Evolutionary conservation across 23 tunicate species (phyloP), one percentile per base, ranked within the genome.

Genomic region (Oikopleura albicans): DNA sequence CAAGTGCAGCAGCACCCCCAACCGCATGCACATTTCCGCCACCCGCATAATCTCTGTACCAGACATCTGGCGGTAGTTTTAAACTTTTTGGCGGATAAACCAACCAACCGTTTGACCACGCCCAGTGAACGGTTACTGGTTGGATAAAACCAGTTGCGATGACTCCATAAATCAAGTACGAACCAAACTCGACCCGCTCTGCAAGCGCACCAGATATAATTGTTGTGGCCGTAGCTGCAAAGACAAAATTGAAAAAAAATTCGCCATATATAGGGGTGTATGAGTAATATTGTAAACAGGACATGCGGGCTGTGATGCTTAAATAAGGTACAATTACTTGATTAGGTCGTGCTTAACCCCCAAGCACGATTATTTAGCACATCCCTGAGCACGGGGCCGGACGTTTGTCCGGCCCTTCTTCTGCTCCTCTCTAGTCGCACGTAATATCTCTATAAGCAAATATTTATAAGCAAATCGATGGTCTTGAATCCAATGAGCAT

Each of bases 1-100:
- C 87, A 35, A 89, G 41, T 4, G 92, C 92, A 0, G 92, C 87
- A 1, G 89, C 86, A 4, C 92, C 92, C 40, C 92, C 92, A 76
- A 89, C 88, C n/a, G 88, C 84, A 40, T 89, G 88, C 35, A 86
- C 88, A 22, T 83, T 86, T 27, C 75, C 88, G 38, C 79, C 85
- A 1, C 88, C 88, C 1, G 88, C 88, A 84, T 83, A 86, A 40
- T 86, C 88, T 33, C 84, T 86, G 84, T 86, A 89, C 59, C 86
- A 39, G 4, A 92, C 75, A 1, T 83, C 85, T 2, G 86, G 85
- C 39, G 79, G 79, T 12, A 71, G 37, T 16, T 2, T 34, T 71
- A 71, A 12, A 12, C 27, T 71, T 29, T 71, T 29, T 4, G 79
- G 79, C 2, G 79, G 79, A 29, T 71, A 66, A 2, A n/a, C 22